Base-by-base conservation (phyloP, 2,797 vertebrate species). In the Euthynnus affinis region DNA sequence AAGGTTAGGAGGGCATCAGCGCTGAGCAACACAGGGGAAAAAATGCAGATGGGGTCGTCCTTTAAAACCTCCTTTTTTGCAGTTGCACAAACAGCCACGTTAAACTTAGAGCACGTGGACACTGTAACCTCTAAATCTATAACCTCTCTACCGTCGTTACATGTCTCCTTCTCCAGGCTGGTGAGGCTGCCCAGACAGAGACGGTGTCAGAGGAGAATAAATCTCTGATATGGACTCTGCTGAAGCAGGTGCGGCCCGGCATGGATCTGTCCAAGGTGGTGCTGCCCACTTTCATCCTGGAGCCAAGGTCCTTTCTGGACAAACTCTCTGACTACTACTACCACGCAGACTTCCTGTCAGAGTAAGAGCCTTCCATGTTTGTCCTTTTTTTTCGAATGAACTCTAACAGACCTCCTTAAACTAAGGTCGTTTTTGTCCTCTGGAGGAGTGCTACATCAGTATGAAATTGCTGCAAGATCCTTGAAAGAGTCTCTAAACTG, bases 261-360 rank as follows among this genome's bases (percentile, higher is more conserved):
- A 99, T 99, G 98, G 98, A 99, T 76, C 95, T 99, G 61, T 99
- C 98, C 84, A 98, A 99, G 88, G 98, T 99, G 82, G 98, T 99
- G 42, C 93, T 99, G 80, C 98, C 98, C 77, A 99, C 98, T 0
- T 99, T 99, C 93, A 99, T 99, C 89, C 95, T 99, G 93, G 98
- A 99, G 86, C 98, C 97, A 0, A 94, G 98, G 52, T 99, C 98
- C 78, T 99, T 99, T 85, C 90, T 99, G 91, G 98, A 99, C 94
- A 99, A 99, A 91, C 96, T 99, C 15, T 99, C 98, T 3, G 98
- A 99, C 93, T 99, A 99, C 90, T 99, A 99, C 90, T 99, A 97
- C 91, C 98, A 99, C 42, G 98, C 98, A 56, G 97, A 99, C 93
- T 98, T 99, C 90, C 91, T 99, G 10, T 99, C 98, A 1, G 97